A percentile compares a stretch with the other conserved stretches of the same genome.
Conservation (phyloP, 2,888 invertebrate species). For the Drosophila cognata region DNA sequence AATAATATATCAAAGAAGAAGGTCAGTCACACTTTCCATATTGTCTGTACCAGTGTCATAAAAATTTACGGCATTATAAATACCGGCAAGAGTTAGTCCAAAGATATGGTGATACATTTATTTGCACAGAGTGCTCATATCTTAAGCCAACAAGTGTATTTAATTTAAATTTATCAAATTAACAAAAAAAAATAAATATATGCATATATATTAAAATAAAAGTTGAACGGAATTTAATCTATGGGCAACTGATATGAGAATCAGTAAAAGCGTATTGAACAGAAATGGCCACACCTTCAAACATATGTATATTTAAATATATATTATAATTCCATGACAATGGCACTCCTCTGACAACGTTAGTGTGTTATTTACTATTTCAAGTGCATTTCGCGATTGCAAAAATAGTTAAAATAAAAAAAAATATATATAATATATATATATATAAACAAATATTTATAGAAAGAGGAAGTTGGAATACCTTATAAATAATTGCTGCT, state of each 20-base stretch:
- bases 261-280: slow-evolving; percentile 39
- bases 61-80: slow-evolving; percentile 26
- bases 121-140: slow-evolving; percentile 6
- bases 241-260: slow-evolving; percentile 30
- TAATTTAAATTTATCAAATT: slow-evolving; percentile 6
- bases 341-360: slow-evolving; percentile 38
- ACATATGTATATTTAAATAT: background rate
- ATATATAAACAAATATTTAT: background rate
- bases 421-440: slow-evolving; percentile 5
- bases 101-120: background rate
- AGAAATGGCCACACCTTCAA: background rate
- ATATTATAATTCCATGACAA: slow-evolving; percentile 22
- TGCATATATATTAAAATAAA: background rate
- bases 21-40: slow-evolving; percentile 13
- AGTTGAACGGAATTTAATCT: slow-evolving; percentile 22
- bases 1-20: background rate
- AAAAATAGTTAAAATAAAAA: slow-evolving; percentile 26
- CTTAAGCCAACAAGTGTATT: slow-evolving; percentile 1
- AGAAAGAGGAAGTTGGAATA: background rate
- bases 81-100: background rate
- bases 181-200: background rate
- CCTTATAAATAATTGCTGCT: slow-evolving; percentile 1
- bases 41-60: slow-evolving; percentile 8
- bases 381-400: slow-evolving; percentile 43
- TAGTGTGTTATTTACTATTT: slow-evolving; percentile 23